Base-by-base conservation (phyloP, 2,797 vertebrate genomes). In the Alectoris magna region DNA sequence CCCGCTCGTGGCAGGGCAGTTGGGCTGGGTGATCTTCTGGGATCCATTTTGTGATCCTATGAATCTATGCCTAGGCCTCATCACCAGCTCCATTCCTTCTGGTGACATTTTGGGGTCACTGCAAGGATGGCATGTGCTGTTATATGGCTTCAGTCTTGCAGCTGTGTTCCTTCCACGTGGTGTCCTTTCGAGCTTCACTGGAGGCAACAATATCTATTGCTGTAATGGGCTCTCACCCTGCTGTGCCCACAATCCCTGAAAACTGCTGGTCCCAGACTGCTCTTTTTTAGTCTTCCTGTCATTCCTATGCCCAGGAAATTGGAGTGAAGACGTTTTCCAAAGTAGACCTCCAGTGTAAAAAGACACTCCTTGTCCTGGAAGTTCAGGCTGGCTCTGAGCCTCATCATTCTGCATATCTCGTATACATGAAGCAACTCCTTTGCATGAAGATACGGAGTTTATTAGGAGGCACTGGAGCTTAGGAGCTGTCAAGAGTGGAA, bases 401-500 rank as follows among this genome's bases (percentile, higher is more conserved):
- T 31, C 95, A 39, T n/a, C 34, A 0, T 6, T 51, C 79, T 18
- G 69, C 84, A 9, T 92, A 93, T 93, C 94, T 92, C 92, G 69
- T 91, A 14, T 91, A 92, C 49, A 77, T 55, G 82, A 92, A 77
- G 79, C 82, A 94, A 87, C 79, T 77, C 89, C 91, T 96, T 94
- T 94, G 89, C 87, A 81, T 89, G 74, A 91, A 96, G 96, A 96
- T 95, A 96, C 6, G 79, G 84, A 81, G 66, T 96, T 96, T 96
- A 96, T 89, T 85, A 91, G 92, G 87, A 95, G 92, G 51, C 79
- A 71, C 0, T 68, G 87, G 84, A 92, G 95, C 87, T 93, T 93
- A 93, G 63, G 87, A 91, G 69, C 89, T 92, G 82, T 95, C 84
- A 91, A 76, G 69, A 77, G 84, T 77, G 76, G 87, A 94, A 96